A percentile compares a stretch with the other conserved stretches of the same genome.
Evolutionary conservation across 1,140 invertebrate genomes (phyloP).

Genomic region (Grapholita molesta): DNA sequence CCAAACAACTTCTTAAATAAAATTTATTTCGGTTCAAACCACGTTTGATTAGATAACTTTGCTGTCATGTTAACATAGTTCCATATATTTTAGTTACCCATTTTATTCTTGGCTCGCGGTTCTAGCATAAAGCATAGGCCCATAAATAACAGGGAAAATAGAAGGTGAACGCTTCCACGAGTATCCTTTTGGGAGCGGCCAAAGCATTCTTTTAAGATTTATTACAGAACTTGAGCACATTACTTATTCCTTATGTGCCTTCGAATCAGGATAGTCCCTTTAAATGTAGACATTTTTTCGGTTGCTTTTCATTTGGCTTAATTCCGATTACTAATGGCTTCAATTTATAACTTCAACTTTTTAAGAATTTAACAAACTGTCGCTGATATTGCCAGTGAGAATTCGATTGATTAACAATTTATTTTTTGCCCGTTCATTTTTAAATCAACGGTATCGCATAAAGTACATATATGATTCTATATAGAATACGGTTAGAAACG

Average conservation of each 20-base stretch:
- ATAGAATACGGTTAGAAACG: no score
- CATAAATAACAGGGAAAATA: slow-evolving; percentile 76
- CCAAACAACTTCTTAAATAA: background rate
- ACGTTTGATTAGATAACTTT: slow-evolving; percentile 46
- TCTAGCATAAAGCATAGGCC: slow-evolving; percentile 70
- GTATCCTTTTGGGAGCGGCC: slow-evolving; percentile 75
- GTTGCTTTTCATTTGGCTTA: slow-evolving; percentile 20
- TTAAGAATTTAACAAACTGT: background rate
- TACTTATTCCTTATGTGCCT: slow-evolving; percentile 74
- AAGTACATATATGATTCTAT: no score
- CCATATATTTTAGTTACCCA: slow-evolving; percentile 72
- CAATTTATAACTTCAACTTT: slow-evolving; percentile 5
- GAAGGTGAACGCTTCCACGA: slow-evolving; percentile 73
- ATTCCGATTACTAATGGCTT: slow-evolving; percentile 4
- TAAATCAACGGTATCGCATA: no score
- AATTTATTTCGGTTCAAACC: background rate
- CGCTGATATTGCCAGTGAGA: background rate
- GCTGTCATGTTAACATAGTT: slow-evolving; percentile 62
- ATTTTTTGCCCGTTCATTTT: no score
- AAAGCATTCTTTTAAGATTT: slow-evolving; percentile 78
- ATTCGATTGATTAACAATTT: background rate
- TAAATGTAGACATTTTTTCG: slow-evolving; percentile 51
- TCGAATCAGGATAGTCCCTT: slow-evolving; percentile 52
- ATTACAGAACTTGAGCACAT: slow-evolving; percentile 73
- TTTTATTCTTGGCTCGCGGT: slow-evolving; percentile 71